Percentiles rank a stretch among this genome's conserved stretches.
Conservation (phyloP, 2,888 invertebrate genomes). For the Amiota communis region DNA sequence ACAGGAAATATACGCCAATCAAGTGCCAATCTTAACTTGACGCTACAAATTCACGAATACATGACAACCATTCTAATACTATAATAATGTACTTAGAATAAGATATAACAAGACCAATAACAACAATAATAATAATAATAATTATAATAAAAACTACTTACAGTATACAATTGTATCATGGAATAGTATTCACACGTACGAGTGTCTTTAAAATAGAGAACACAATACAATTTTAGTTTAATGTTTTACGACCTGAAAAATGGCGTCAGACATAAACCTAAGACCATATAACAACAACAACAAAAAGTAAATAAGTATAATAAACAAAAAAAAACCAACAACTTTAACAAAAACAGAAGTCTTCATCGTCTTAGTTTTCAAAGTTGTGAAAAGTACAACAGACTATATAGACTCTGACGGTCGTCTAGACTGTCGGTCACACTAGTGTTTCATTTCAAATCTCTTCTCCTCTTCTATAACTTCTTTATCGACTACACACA, state of each 20-base stretch:
- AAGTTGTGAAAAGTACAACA: background rate
- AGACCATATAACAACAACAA: conserved; percentile 25
- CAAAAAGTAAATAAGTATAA: conserved; percentile 32
- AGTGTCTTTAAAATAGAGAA: conserved; percentile 64
- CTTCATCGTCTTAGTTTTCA: conserved; percentile 5
- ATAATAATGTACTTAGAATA: background rate
- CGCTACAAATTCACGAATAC: conserved; percentile 48
- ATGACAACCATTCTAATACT: conserved; percentile 5
- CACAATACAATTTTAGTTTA: conserved; percentile 55
- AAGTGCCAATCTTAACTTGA: conserved; percentile 69
- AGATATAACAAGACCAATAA: background rate
- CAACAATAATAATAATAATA: background rate
- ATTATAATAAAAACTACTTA: background rate
- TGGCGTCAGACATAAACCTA: conserved; percentile 44
- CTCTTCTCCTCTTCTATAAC: background rate
- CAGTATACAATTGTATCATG: no score
- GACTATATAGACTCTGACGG: background rate
- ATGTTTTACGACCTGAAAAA: conserved; percentile 65
- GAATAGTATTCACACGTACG: conserved; percentile 23
- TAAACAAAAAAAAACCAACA: conserved; percentile 34
- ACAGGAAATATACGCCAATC: conserved; percentile 71
- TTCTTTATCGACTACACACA: background rate
- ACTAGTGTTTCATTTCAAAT: background rate
- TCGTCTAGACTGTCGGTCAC: conserved; percentile 6
- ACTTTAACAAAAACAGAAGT: background rate